These are phyloP conservation scores for Cephus runcator DNA, from an alignment of 2,888 invertebrate genomes.

Conservation along the genomic window DNA sequence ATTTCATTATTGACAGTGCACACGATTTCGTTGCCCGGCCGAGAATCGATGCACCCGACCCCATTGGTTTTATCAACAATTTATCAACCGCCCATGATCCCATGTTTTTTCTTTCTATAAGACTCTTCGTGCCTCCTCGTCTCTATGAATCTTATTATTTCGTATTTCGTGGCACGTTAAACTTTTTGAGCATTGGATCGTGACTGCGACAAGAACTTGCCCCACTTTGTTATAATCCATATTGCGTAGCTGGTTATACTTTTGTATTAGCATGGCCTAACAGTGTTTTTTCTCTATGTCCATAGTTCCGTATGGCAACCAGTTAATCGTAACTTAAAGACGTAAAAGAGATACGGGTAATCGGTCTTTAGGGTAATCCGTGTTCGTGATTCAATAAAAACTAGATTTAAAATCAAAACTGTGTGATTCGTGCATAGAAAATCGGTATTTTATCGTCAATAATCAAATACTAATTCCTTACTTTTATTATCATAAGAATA, in stretches of 20 bases:
- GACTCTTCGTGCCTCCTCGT: background rate
- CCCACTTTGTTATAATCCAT: background rate
- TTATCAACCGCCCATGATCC: background rate
- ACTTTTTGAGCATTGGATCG: background rate
- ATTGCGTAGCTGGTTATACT: background rate
- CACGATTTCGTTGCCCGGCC: background rate
- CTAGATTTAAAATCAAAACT: background rate
- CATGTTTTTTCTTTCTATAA: background rate
- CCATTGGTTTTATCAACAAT: background rate
- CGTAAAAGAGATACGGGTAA: background rate
- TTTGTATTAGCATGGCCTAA: background rate
- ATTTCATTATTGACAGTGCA: background rate
- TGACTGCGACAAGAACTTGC: background rate
- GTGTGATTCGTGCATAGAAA: background rate
- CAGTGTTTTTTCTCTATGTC: background rate
- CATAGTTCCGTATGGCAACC: background rate
- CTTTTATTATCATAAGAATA: background rate
- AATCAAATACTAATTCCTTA: background rate
- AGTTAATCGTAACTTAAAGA: background rate
- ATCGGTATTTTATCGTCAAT: background rate
- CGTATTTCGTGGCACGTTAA: background rate
- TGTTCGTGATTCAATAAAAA: background rate
- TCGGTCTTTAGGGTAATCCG: background rate
- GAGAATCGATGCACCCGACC: background rate
- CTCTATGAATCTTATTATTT: background rate